Conservation (phyloP, 2,888 invertebrate species). For the Chloromyia formosa region DNA sequence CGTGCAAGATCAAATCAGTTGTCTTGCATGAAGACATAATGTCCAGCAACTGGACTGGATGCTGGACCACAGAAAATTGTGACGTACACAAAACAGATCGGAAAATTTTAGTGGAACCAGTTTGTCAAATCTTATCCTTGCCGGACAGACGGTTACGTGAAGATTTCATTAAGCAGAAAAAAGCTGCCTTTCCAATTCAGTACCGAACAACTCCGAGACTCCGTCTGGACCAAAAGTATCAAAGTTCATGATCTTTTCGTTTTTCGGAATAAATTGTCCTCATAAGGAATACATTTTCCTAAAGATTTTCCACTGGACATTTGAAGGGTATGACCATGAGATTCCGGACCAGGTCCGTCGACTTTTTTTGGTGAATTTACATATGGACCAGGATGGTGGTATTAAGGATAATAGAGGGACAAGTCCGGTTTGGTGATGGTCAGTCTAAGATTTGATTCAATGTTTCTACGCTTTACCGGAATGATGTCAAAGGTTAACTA, state of each 20-base stretch:
- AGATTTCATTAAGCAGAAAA: background rate
- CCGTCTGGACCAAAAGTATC: slow-evolving; percentile 19
- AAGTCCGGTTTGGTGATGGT: slow-evolving; percentile 14
- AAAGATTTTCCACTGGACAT: background rate
- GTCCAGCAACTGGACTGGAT: slow-evolving; percentile 28
- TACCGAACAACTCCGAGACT: background rate
- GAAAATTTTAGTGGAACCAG: background rate
- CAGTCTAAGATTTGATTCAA: background rate
- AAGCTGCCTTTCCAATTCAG: background rate
- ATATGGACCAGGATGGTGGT: slow-evolving; percentile 2
- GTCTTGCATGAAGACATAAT: background rate
- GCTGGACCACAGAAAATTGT: background rate
- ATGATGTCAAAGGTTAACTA: slow-evolving; percentile 26
- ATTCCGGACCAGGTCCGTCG: background rate
- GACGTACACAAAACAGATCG: background rate
- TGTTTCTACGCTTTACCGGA: slow-evolving; percentile 29
- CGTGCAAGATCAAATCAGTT: background rate
- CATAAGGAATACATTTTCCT: background rate
- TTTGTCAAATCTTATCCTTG: background rate
- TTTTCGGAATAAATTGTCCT: slow-evolving; percentile 22
- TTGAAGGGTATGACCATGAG: background rate
- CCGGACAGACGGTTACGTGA: slow-evolving; percentile 1
- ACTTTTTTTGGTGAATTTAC: background rate
- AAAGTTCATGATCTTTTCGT: slow-evolving; percentile 30
- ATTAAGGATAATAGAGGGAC: background rate